phyloP scores from a whole-genome alignment of 2,888 invertebrate genomes.

The Drosophila parthenogenetica region DNA sequence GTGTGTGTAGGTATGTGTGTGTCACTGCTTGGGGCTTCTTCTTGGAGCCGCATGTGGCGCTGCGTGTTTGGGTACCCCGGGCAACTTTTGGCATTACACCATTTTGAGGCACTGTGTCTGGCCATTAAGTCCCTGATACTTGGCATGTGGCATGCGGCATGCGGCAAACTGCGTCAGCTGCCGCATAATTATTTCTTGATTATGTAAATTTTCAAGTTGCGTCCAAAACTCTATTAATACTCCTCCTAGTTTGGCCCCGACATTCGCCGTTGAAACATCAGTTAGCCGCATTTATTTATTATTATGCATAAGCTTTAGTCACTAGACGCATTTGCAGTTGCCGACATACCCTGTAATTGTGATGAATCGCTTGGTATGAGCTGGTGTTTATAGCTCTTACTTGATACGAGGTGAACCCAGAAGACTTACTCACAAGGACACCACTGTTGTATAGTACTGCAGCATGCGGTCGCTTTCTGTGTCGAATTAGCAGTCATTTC shows the following conservation, averaged over 20 bases:
- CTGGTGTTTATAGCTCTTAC: not conserved
- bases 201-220: conserved; percentile 65
- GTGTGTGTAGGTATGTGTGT: conserved; percentile 6
- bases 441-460: too few species aligned
- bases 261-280: conserved; percentile 4
- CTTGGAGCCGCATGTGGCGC: conserved; percentile 46
- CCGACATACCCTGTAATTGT: not conserved
- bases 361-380: not conserved
- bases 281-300: conserved; percentile 25
- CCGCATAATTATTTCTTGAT: conserved; percentile 76
- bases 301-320: conserved; percentile 26
- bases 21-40: conserved; percentile 34
- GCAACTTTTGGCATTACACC: conserved; percentile 65
- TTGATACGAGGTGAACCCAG: too few species aligned
- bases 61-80: conserved; percentile 23
- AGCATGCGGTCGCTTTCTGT: too few species aligned
- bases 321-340: conserved; percentile 41
- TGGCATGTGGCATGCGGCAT: conserved; percentile 23
- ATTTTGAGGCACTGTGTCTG: conserved; percentile 23
- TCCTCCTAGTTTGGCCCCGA: conserved; percentile 33
- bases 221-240: conserved; percentile 68
- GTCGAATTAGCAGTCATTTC: too few species aligned
- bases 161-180: conserved; percentile 59
- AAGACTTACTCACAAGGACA: too few species aligned
- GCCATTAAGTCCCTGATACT: conserved; percentile 31